Percentiles rank a stretch among this genome's conserved stretches.
phyloP scores from a whole-genome alignment of 2,113 vertebrate genomes.

The Gymnogyps californianus region DNA sequence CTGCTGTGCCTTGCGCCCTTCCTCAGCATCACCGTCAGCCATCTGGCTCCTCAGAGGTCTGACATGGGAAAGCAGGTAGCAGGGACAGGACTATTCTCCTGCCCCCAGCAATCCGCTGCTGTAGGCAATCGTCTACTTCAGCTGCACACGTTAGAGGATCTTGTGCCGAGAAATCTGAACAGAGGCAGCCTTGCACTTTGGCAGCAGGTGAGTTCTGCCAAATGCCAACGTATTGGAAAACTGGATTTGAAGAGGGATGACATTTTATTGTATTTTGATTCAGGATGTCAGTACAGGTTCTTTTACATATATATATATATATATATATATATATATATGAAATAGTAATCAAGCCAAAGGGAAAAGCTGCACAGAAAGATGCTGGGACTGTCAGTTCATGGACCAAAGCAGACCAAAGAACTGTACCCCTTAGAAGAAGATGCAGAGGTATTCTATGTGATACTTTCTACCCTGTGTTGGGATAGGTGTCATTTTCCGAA shows the following conservation, averaged over 20 bases:
- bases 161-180: fast-evolving
- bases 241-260: not conserved
- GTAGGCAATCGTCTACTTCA: not conserved
- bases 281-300: not conserved
- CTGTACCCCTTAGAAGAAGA: not conserved
- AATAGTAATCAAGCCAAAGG: not conserved
- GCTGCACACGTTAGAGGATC: fast-evolving
- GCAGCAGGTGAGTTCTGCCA: not conserved
- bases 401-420: not conserved
- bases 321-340: not conserved
- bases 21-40: not conserved
- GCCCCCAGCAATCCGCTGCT: not conserved
- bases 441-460: not conserved
- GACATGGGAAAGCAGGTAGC: not conserved
- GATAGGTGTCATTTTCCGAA: not conserved
- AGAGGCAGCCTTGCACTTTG: not conserved
- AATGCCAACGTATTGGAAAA: not conserved
- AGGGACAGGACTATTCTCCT: not conserved
- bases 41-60: not conserved
- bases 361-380: not conserved
- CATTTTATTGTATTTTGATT: not conserved
- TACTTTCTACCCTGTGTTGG: not conserved
- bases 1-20: fast-evolving
- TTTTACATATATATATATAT: not conserved
- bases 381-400: not conserved